Conservation (phyloP, 2,888 invertebrate genomes). For the Pardosa pseudoannulata region DNA sequence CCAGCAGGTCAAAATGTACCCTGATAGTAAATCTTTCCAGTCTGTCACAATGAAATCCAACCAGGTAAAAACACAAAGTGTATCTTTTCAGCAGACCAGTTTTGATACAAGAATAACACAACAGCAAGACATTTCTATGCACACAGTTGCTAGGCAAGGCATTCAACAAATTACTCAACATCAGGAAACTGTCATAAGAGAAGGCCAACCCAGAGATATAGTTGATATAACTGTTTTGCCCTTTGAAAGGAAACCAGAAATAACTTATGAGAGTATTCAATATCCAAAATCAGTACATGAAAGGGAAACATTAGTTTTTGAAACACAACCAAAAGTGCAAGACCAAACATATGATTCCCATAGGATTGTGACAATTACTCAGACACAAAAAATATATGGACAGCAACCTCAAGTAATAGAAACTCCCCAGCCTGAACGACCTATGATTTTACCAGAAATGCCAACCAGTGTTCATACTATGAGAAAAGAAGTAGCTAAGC, state of each 20-base stretch:
- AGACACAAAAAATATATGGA: background rate
- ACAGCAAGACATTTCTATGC: conserved; percentile 25
- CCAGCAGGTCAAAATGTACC: conserved; percentile 40
- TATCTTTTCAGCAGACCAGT: conserved; percentile 20
- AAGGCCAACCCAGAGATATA: background rate
- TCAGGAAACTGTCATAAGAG: conserved; percentile 15
- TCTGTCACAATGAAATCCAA: conserved; percentile 20
- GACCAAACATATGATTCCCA: conserved; percentile 3
- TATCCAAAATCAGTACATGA: conserved; percentile 6
- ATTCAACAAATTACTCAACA: conserved; percentile 36
- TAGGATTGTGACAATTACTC: background rate
- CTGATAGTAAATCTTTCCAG: conserved; percentile 42
- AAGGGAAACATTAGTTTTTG: conserved; percentile 36
- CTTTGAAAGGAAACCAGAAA: conserved; percentile 26
- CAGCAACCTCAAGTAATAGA: background rate
- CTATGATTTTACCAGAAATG: conserved; percentile 77
- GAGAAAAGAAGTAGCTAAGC: conserved; percentile 51
- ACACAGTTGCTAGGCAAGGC: conserved; percentile 31
- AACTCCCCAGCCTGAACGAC: conserved; percentile 74
- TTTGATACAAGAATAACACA: background rate
- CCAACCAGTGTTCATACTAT: conserved; percentile 75
- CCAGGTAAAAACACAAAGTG: conserved; percentile 28
- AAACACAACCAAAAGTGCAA: background rate
- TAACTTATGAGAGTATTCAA: conserved; percentile 37
- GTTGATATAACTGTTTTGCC: conserved; percentile 41